A percentile compares a stretch with the other conserved stretches of the same genome.
Conservation (phyloP, 1,140 invertebrate species). For the Drosophila repletoides region DNA sequence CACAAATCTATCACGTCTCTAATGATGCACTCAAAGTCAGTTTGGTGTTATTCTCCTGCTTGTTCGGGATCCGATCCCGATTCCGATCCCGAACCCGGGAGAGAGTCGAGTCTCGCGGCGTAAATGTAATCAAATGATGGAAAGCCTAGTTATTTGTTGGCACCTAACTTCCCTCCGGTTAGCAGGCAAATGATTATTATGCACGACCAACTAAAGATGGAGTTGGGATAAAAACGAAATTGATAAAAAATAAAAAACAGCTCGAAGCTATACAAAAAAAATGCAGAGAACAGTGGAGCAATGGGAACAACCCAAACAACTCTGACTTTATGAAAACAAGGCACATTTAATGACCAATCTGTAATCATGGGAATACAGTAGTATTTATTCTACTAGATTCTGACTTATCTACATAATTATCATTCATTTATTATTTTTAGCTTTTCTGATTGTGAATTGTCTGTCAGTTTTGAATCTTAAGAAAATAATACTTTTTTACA, state of each 20-base stretch:
- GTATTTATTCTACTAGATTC: too few relatives aligned
- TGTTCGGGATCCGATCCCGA: too few relatives aligned
- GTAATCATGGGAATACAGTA: conserved; percentile 53
- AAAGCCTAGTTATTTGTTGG: conserved; percentile 73
- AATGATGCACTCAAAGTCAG: conserved; percentile 76
- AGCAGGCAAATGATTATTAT: conserved; percentile 63
- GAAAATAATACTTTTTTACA: too few relatives aligned
- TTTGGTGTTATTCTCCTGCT: conserved; percentile 43
- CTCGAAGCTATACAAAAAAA: not conserved
- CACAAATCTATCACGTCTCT: conserved; percentile 77
- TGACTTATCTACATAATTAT: too few relatives aligned
- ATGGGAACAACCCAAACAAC: conserved; percentile 40
- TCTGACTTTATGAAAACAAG: not conserved
- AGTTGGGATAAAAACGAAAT: conserved; percentile 48
- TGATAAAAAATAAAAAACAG: conserved; percentile 38
- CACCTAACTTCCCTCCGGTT: conserved; percentile 73
- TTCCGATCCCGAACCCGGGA: conserved; percentile 18
- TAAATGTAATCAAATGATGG: conserved; percentile 44
- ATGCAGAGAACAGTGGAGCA: conserved; percentile 1
- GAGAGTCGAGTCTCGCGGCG: conserved; percentile 11
- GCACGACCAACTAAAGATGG: conserved; percentile 28
- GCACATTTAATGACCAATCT: conserved; percentile 46
- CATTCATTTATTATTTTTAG: not conserved
- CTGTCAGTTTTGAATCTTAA: too few relatives aligned
- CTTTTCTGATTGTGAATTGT: too few relatives aligned